Percentiles rank a stretch among this genome's conserved stretches.
Conservation (phyloP, 2,888 invertebrate genomes). For the Mechanitis mazaeus region DNA sequence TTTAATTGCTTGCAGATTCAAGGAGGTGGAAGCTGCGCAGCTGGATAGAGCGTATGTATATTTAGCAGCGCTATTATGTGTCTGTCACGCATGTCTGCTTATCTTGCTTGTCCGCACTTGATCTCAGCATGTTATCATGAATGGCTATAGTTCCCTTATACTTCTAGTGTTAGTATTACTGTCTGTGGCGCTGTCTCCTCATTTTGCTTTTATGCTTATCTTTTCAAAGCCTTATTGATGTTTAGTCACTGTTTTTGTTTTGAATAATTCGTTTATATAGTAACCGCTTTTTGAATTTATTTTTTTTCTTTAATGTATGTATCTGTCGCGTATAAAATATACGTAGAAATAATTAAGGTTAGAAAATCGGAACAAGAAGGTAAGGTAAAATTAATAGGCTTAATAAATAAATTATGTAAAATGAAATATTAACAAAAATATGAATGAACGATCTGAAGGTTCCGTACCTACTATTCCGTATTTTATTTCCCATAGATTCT, state of each 20-base stretch:
- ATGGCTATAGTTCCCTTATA: conserved; percentile 10
- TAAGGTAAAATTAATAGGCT: too few relatives aligned
- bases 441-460: too few relatives aligned
- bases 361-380: too few relatives aligned
- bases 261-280: neutral
- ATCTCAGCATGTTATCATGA: conserved; percentile 16
- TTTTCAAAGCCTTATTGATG: neutral
- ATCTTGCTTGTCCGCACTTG: conserved; percentile 47
- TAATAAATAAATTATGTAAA: too few relatives aligned
- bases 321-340: too few relatives aligned
- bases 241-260: neutral
- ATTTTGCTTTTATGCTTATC: neutral
- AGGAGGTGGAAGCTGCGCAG: conserved; percentile 87
- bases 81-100: conserved; percentile 46
- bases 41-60: conserved; percentile 90
- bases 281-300: too few relatives aligned
- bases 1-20: conserved; percentile 87
- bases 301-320: too few relatives aligned
- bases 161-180: neutral
- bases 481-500: too few relatives aligned
- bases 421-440: too few relatives aligned
- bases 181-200: conserved; percentile 3
- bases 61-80: conserved; percentile 54
- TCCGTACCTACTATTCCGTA: too few relatives aligned
- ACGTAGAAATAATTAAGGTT: too few relatives aligned